These are phyloP conservation scores for Heliconius erato DNA, from an alignment of 2,888 invertebrate species.

Conservation along the genomic window DNA sequence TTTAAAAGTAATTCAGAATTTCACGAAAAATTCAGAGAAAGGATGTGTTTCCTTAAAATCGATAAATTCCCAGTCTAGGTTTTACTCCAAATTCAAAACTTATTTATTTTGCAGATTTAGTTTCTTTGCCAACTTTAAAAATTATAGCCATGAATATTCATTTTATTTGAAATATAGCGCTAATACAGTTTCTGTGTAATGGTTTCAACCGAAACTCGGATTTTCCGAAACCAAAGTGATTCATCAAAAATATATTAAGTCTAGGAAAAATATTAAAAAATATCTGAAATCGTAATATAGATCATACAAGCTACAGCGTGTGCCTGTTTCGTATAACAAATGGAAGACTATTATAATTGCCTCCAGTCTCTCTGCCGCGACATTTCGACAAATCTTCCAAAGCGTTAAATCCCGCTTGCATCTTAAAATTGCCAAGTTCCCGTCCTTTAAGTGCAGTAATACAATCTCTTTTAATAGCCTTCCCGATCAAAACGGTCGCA, in stretches of 20 bases:
- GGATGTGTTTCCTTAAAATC: neutral
- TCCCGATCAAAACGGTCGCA: slow-evolving; percentile 36
- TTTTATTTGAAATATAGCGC: slow-evolving; percentile 25
- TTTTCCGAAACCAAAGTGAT: neutral
- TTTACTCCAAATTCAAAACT: slow-evolving; percentile 29
- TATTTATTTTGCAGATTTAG: slow-evolving; percentile 31
- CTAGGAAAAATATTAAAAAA: neutral
- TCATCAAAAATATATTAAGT: neutral
- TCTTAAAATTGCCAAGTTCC: slow-evolving; percentile 39
- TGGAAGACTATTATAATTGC: slow-evolving; percentile 15
- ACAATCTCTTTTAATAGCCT: slow-evolving; percentile 43
- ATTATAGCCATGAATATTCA: slow-evolving; percentile 33
- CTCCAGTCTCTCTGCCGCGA: slow-evolving; percentile 8
- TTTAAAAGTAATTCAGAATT: neutral
- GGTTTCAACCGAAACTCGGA: neutral
- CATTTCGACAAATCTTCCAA: slow-evolving; percentile 24
- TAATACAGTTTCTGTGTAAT: slow-evolving; percentile 11
- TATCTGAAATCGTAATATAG: neutral
- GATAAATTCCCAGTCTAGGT: slow-evolving; percentile 1
- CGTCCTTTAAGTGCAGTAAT: slow-evolving; percentile 40
- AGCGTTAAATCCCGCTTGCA: slow-evolving; percentile 34
- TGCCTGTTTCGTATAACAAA: neutral
- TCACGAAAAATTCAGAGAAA: neutral
- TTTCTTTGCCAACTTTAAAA: slow-evolving; percentile 37
- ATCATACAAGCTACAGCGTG: neutral